phyloP scores from a whole-genome alignment of 2,888 invertebrate species.

The Neoaliturus tenellus region DNA sequence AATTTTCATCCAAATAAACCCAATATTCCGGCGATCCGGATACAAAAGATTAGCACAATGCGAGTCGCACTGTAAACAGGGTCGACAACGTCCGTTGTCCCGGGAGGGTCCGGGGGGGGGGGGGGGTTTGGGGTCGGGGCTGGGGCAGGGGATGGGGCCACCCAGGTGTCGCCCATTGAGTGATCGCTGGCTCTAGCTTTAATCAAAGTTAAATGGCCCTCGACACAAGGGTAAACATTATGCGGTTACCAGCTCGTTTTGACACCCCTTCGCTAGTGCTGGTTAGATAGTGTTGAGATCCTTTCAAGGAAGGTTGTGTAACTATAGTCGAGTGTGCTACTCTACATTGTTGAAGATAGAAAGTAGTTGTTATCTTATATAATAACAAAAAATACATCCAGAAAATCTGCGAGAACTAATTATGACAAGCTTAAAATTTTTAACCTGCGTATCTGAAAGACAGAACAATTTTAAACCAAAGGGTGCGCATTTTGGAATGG shows the following conservation, averaged over 20 bases:
- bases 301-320: too few relatives aligned
- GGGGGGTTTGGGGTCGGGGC: not conserved
- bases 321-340: too few relatives aligned
- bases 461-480: too few relatives aligned
- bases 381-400: too few relatives aligned
- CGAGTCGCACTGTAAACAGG: constrained; percentile 35
- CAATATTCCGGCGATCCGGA: constrained; percentile 21
- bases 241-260: not conserved
- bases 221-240: constrained; percentile 46
- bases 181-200: constrained; percentile 31
- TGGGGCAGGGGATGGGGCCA: not conserved
- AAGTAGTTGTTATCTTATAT: too few relatives aligned
- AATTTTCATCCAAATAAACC: constrained; percentile 52
- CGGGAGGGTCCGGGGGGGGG: not conserved
- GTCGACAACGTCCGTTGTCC: constrained; percentile 37
- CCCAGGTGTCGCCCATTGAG: constrained; percentile 47
- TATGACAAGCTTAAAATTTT: too few relatives aligned
- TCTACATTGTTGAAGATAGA: too few relatives aligned
- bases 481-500: too few relatives aligned
- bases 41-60: constrained; percentile 43
- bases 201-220: constrained; percentile 53
- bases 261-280: not conserved
- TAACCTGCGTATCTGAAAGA: too few relatives aligned
- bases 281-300: too few relatives aligned
- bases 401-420: too few relatives aligned